Percentiles rank a stretch among this genome's conserved stretches.
phyloP scores from a whole-genome alignment of 2,113 vertebrate genomes.

The Parus major region DNA sequence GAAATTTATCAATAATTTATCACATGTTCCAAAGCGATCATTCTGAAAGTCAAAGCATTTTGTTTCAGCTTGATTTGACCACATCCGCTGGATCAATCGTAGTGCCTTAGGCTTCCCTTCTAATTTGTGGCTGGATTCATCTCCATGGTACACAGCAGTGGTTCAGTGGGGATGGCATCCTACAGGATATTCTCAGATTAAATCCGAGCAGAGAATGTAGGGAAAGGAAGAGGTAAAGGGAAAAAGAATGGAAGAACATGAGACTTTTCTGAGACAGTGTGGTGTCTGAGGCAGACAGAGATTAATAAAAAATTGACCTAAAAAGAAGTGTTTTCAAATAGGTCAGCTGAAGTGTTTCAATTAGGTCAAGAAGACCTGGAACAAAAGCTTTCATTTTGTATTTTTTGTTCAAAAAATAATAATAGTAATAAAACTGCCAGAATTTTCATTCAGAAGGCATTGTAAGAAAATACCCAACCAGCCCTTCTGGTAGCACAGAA shows the following conservation, averaged over 20 bases:
- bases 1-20: not conserved
- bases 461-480: not conserved
- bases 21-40: not conserved
- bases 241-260: not conserved
- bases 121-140: not conserved
- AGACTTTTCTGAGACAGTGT: not conserved
- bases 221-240: not conserved
- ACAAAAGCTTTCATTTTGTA: not conserved
- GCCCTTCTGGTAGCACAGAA: not conserved
- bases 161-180: not conserved
- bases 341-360: not conserved
- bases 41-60: not conserved
- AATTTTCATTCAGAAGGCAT: not conserved
- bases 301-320: slow-evolving; percentile 21
- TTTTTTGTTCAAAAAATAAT: not conserved
- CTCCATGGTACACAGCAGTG: not conserved
- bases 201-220: not conserved
- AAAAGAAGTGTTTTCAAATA: not conserved
- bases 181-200: not conserved
- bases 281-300: not conserved
- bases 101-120: not conserved
- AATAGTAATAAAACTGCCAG: too few relatives aligned
- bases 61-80: slow-evolving; percentile 7
- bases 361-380: not conserved
- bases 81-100: fast-evolving